phyloP scores from a whole-genome alignment of 2,797 vertebrate genomes.

The Melanotaenia boesemani region DNA sequence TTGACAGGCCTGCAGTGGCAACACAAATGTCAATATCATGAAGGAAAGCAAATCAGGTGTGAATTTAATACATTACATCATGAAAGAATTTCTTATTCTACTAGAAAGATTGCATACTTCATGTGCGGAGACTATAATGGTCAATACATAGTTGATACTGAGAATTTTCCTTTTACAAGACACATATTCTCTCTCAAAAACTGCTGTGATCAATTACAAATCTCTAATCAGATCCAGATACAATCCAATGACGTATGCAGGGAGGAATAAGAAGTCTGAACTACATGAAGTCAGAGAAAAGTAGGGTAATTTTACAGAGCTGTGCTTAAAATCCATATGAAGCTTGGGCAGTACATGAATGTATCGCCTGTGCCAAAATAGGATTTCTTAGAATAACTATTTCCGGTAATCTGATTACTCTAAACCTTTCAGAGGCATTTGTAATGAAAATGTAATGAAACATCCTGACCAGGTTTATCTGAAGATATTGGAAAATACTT shows the following conservation, averaged over 20 bases:
- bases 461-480: neutral
- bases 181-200: neutral
- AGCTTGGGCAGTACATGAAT: neutral
- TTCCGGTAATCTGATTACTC: neutral
- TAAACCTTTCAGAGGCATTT: neutral
- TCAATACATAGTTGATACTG: neutral
- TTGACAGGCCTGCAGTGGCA: neutral
- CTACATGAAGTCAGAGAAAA: neutral
- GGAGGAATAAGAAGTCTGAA: constrained; percentile 10
- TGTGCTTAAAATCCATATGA: neutral
- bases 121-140: neutral
- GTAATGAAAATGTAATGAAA: neutral
- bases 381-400: neutral
- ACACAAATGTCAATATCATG: neutral
- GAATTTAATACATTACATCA: neutral
- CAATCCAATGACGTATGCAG: neutral
- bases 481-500: neutral
- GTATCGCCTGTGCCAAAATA: neutral
- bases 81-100: no score
- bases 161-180: neutral
- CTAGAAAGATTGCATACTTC: no score
- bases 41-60: neutral
- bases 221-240: neutral
- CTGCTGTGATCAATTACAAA: constrained; percentile 6
- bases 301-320: neutral